Conservation (phyloP, 1,140 invertebrate genomes). For the Sinella curviseta region DNA sequence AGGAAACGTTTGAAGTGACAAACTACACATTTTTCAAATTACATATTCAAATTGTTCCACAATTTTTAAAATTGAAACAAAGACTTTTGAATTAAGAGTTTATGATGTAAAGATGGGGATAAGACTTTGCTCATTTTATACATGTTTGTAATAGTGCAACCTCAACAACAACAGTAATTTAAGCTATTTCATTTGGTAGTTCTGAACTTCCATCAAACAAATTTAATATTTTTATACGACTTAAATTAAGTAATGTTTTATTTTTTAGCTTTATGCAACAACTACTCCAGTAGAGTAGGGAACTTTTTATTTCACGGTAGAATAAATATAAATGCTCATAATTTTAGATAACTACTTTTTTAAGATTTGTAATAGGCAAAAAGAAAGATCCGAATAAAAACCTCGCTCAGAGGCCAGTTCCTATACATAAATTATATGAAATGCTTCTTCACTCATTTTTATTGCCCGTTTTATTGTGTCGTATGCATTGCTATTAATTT, state of each 20-base stretch:
- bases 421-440: not conserved
- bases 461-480: no score
- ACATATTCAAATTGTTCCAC: no score
- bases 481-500: no score
- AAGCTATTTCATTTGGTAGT: not conserved
- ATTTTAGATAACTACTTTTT: not conserved
- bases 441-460: no score
- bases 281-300: no score
- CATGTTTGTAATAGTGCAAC: not conserved
- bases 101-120: not conserved
- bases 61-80: slow-evolving; percentile 6
- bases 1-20: not conserved
- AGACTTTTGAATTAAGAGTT: not conserved
- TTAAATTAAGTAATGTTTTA: not conserved
- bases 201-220: not conserved
- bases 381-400: not conserved
- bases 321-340: no score
- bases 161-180: not conserved
- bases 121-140: slow-evolving; percentile 1
- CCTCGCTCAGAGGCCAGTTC: not conserved
- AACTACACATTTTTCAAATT: not conserved
- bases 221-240: slow-evolving; percentile 4
- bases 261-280: slow-evolving; percentile 7
- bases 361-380: not conserved
- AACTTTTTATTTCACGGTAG: no score